phyloP scores from a whole-genome alignment of 2,797 vertebrate species.

The Discoglossus pictus region DNA sequence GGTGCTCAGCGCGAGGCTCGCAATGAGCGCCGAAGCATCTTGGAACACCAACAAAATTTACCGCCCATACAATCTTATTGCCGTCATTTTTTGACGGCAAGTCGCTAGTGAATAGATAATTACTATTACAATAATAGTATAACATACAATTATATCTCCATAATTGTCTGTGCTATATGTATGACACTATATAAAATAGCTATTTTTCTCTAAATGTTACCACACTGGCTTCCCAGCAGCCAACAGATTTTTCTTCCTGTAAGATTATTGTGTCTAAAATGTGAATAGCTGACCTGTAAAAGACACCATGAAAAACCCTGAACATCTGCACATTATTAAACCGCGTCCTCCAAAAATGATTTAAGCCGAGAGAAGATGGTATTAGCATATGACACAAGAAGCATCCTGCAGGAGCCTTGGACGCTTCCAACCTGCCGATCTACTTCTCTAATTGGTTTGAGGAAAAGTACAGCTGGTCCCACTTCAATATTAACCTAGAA shows the following conservation, averaged over 20 bases:
- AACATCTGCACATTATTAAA: constrained; percentile 31
- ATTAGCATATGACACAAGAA: constrained; percentile 3
- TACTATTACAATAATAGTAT: no score
- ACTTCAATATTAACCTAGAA: constrained; percentile 6
- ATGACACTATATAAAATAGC: no score
- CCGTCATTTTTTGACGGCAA: no score
- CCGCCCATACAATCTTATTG: no score
- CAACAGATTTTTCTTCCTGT: neutral
- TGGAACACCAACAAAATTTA: no score
- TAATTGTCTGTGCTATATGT: no score
- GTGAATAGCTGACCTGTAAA: neutral
- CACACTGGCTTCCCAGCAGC: neutral
- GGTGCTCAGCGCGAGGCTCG: no score
- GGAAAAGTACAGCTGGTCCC: constrained; percentile 22
- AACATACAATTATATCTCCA: no score
- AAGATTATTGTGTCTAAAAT: constrained; percentile 9
- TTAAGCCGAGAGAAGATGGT: neutral
- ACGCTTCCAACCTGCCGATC: constrained; percentile 5
- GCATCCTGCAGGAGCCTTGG: constrained; percentile 3
- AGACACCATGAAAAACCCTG: neutral
- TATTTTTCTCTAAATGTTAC: no score
- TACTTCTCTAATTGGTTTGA: constrained; percentile 19
- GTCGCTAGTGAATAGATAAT: no score
- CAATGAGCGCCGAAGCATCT: no score
- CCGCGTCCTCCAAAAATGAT: constrained; percentile 6